Conservation (phyloP, 2,888 invertebrate species). For the Polymixis flavicincta region DNA sequence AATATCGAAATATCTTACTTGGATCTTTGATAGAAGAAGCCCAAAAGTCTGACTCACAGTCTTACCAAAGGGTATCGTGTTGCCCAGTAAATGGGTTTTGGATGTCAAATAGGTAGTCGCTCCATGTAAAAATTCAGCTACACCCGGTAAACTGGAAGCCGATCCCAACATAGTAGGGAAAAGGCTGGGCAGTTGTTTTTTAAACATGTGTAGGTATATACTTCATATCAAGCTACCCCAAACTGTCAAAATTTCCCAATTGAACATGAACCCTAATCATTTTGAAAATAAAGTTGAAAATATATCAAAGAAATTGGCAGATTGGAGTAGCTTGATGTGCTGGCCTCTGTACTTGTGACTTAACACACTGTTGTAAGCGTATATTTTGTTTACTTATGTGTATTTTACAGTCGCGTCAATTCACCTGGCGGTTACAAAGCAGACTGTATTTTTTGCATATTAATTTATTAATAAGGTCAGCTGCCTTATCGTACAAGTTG, state of each 20-base stretch:
- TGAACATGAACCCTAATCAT: too few species aligned
- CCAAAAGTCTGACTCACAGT: neutral
- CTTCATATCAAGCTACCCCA: too few species aligned
- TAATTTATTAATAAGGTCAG: conserved; percentile 1
- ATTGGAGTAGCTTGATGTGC: too few species aligned
- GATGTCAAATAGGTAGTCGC: neutral
- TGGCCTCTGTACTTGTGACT: too few species aligned
- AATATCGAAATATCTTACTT: neutral
- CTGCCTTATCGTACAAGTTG: neutral
- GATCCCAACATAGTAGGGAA: neutral
- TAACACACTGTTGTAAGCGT: too few species aligned
- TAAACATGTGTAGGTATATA: too few species aligned
- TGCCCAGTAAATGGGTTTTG: neutral
- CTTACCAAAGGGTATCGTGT: neutral
- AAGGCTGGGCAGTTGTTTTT: too few species aligned
- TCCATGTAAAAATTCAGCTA: neutral
- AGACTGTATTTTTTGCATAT: conserved; percentile 1
- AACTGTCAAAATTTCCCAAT: too few species aligned
- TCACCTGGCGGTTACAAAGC: neutral
- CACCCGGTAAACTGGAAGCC: neutral
- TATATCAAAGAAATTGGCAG: too few species aligned
- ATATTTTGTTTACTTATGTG: neutral
- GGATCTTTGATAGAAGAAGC: too few species aligned
- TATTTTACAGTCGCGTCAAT: neutral
- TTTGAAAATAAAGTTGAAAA: too few species aligned